Base-by-base conservation (phyloP, 37 sponge, comb jelly and placozoan genomes). In the Halisarca cf. caerulea region DNA sequence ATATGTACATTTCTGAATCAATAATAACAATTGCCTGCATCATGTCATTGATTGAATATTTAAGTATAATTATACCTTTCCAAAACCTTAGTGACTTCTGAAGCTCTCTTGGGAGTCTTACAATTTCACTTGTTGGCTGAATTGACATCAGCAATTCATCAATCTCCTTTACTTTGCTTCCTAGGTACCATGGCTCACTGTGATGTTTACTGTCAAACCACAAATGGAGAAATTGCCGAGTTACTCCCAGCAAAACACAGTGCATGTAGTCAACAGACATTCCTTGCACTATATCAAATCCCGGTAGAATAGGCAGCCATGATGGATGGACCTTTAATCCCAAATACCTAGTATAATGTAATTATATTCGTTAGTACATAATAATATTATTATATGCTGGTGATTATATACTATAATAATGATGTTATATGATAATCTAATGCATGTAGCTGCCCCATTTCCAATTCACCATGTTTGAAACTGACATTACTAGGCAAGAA, bases 261-360 rank as follows among this genome's bases (percentile, higher is more conserved):
- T 78, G 79, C 79, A 78, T 78, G 51, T 78, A 45, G 28, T 78
- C 79, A 18, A 78, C 27, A 28, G 79, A 9, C 27, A 40, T 78
- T 21, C 79, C 79, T 42, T 41, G 23, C 18, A 78, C 42, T 2
- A 78, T 45, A 11, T 78, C 54, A 45, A 38, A 41, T 28, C 61
- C 15, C 32, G 33, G 59, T 30, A 83, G 28, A 17, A 38, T 38
- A 14, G 45, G 20, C 40, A 83, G 47, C 72, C 72, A 70, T 18
- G 70, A 51, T n/a, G n/a, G 66, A 41, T 42, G 30, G 25, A 20
- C 64, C 64, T 62, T 30, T 28, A 20, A 62, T 62, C 5, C 64
- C 64, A 30, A 47, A 11, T 11, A 47, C 11, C 51, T 47, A 47
- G 9, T n/a, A n/a, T n/a, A n/a, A n/a, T n/a, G n/a, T n/a, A n/a